phyloP scores from a whole-genome alignment of 2,113 vertebrate genomes.

The Aleadryas rufinucha region DNA sequence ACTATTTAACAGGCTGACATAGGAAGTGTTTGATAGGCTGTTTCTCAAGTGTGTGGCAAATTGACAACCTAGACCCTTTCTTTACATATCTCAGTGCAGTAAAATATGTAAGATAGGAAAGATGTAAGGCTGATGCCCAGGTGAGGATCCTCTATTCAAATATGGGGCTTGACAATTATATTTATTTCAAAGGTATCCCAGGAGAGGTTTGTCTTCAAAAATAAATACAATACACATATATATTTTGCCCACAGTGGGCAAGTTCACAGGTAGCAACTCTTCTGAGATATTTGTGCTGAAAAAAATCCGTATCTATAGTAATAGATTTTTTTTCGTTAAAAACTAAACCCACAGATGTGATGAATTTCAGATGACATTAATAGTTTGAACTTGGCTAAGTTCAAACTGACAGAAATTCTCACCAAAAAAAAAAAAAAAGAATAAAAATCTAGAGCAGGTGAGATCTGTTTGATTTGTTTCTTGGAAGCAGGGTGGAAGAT shows the following conservation, averaged over 20 bases:
- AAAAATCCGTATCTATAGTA: not conserved
- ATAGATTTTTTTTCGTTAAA: not conserved
- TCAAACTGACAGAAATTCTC: not conserved
- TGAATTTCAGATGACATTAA: not conserved
- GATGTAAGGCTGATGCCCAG: not conserved
- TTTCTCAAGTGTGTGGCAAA: not conserved
- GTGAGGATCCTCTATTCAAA: not conserved
- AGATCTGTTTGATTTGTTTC: not conserved
- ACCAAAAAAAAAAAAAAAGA: not conserved
- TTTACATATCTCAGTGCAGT: not conserved
- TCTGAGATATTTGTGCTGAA: not conserved
- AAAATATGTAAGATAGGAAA: conserved; percentile 15
- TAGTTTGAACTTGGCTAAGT: not conserved
- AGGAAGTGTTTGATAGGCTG: not conserved
- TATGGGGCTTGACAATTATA: not conserved
- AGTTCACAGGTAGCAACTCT: not conserved
- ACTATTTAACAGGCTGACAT: not conserved
- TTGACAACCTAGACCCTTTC: not conserved
- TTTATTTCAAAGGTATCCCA: conserved; percentile 22
- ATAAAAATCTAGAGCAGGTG: not conserved
- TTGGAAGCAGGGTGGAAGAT: conserved; percentile 28
- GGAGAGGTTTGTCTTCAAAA: conserved; percentile 13
- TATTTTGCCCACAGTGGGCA: not conserved
- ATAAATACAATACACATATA: not conserved
- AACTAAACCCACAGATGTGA: not conserved